Conservation (phyloP, 1,140 invertebrate genomes). For the Oncopeltus fasciatus region DNA sequence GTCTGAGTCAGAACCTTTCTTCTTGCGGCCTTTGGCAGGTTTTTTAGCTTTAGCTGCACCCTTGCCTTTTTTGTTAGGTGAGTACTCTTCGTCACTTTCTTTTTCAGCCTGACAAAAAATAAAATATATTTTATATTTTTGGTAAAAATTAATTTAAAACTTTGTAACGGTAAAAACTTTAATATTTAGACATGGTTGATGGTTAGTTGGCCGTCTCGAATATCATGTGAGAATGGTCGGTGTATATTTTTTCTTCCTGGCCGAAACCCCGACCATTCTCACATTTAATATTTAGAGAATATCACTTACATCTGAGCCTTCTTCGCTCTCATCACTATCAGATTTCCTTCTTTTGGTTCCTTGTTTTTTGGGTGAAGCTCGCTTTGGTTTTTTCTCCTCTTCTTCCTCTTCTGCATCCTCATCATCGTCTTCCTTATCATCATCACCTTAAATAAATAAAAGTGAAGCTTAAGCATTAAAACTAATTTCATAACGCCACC, state of each 20-base stretch:
- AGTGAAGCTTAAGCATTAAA: no score
- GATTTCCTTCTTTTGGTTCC: constrained; percentile 42
- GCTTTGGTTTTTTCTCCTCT: constrained; percentile 42
- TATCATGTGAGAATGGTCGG: no score
- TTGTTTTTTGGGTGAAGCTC: constrained; percentile 39
- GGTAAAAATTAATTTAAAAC: not conserved
- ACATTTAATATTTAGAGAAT: no score
- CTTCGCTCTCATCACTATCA: constrained; percentile 42
- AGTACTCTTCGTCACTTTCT: constrained; percentile 52
- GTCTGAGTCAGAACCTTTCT: constrained; percentile 57
- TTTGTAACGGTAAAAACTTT: not conserved
- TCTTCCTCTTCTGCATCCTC: constrained; percentile 39
- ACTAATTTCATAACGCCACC: no score
- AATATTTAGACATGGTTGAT: no score
- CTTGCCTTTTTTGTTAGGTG: constrained; percentile 41
- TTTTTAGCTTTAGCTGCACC: constrained; percentile 32
- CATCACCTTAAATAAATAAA: no score
- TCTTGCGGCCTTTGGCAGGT: constrained; percentile 42
- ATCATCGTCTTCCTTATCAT: constrained; percentile 38
- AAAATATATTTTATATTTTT: no score
- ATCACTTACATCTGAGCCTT: constrained; percentile 31
- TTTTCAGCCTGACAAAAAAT: no score
- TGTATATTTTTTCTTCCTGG: no score
- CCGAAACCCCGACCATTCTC: no score
- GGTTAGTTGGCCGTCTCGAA: no score